These are phyloP conservation scores for Poeciliopsis presidionis DNA, from an alignment of 2,797 vertebrate species.

Conservation along the genomic window DNA sequence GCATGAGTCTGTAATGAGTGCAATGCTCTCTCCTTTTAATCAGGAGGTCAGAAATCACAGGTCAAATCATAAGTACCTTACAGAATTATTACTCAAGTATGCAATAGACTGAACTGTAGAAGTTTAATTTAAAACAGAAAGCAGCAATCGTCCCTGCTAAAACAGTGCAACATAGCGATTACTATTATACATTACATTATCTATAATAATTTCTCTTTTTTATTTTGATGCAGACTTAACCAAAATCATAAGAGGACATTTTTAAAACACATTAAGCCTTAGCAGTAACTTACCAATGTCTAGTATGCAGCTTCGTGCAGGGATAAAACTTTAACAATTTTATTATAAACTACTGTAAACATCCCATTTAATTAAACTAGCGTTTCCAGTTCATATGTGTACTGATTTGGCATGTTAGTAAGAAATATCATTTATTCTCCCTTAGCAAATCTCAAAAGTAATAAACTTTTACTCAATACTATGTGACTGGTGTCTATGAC, in stretches of 20 bases:
- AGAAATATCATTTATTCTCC: slow-evolving; percentile 27
- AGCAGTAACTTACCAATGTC: background rate
- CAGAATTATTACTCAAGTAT: background rate
- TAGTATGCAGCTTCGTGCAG: background rate
- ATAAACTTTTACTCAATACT: slow-evolving; percentile 17
- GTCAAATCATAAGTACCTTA: slow-evolving; percentile 24
- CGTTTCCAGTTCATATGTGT: background rate
- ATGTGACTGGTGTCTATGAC: slow-evolving; percentile 19
- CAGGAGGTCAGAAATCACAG: slow-evolving; percentile 38
- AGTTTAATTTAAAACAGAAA: background rate
- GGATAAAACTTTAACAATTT: background rate
- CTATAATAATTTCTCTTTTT: background rate
- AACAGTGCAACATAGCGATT: background rate
- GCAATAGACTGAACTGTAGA: background rate
- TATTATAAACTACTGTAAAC: background rate
- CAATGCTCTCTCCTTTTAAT: slow-evolving; percentile 34
- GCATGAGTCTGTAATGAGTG: slow-evolving; percentile 37
- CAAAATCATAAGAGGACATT: background rate
- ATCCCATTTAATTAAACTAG: background rate
- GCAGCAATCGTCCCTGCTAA: background rate
- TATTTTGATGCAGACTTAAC: background rate
- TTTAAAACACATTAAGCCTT: background rate
- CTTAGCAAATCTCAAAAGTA: slow-evolving; percentile 30
- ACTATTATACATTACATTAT: background rate
- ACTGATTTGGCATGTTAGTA: slow-evolving; percentile 2